Conservation (phyloP, 2,888 invertebrate species). For the Philopedon plagiatum region DNA sequence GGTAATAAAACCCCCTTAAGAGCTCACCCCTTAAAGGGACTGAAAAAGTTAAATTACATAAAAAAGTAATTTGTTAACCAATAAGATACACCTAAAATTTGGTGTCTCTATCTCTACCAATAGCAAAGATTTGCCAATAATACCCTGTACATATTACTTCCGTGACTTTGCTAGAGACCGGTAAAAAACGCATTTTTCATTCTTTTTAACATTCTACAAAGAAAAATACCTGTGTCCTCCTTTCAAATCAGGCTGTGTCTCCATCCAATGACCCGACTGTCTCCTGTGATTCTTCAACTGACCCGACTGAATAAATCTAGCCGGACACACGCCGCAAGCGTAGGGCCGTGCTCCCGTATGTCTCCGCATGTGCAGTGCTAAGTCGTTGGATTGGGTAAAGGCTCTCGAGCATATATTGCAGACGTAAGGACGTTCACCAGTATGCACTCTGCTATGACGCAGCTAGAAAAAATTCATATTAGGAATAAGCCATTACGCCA, state of each 20-base stretch:
- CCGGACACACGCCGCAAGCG: slow-evolving; percentile 77
- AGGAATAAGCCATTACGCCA: background rate
- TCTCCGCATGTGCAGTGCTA: slow-evolving; percentile 78
- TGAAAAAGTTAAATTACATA: no score
- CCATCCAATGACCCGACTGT: slow-evolving; percentile 74
- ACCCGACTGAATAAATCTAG: slow-evolving; percentile 77
- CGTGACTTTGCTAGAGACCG: no score
- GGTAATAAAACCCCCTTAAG: no score
- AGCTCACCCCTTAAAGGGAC: no score
- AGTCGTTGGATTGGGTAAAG: slow-evolving; percentile 81
- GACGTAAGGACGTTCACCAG: slow-evolving; percentile 68
- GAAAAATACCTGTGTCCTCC: slow-evolving; percentile 59
- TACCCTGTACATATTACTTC: background rate
- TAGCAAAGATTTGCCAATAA: no score
- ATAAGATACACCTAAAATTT: no score
- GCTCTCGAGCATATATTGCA: slow-evolving; percentile 68
- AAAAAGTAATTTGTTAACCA: no score
- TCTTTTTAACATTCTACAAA: no score
- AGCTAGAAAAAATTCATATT: slow-evolving; percentile 58
- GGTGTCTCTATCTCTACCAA: no score
- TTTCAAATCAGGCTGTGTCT: slow-evolving; percentile 67
- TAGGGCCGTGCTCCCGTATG: slow-evolving; percentile 80
- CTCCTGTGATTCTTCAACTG: slow-evolving; percentile 76
- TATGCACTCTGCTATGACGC: slow-evolving; percentile 68
- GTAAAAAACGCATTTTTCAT: no score